Conservation (phyloP, 1,140 invertebrate species). For the Plectus sambesii region DNA sequence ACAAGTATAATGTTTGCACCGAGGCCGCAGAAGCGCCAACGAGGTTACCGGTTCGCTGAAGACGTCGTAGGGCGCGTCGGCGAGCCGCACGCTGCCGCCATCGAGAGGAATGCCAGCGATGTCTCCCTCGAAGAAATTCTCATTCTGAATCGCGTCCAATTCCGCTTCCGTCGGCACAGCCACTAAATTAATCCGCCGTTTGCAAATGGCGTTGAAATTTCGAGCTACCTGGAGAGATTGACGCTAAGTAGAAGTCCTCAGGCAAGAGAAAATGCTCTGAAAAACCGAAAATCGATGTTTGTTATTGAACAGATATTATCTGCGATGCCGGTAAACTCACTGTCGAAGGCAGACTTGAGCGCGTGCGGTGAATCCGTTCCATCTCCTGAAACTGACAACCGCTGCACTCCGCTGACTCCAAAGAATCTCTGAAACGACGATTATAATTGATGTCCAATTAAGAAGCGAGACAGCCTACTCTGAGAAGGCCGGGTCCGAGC, state of each 20-base stretch:
- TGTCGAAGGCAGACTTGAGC: too few relatives aligned
- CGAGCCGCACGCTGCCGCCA: slow-evolving; percentile 14
- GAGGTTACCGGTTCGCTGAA: slow-evolving; percentile 33
- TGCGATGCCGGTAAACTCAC: too few relatives aligned
- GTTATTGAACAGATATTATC: slow-evolving; percentile 5
- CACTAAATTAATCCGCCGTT: slow-evolving; percentile 26
- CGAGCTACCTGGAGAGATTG: slow-evolving; percentile 27
- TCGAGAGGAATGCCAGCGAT: slow-evolving; percentile 35
- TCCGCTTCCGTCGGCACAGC: slow-evolving; percentile 31
- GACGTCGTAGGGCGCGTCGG: slow-evolving; percentile 21
- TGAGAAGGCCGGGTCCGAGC: too few relatives aligned
- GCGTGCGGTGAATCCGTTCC: too few relatives aligned
- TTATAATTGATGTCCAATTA: too few relatives aligned
- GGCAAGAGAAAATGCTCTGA: slow-evolving; percentile 36
- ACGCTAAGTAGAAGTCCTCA: slow-evolving; percentile 42
- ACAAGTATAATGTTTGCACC: neutral
- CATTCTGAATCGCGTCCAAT: slow-evolving; percentile 41
- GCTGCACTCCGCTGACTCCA: too few relatives aligned
- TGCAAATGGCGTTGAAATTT: slow-evolving; percentile 4
- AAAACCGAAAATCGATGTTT: slow-evolving; percentile 19
- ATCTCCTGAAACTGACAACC: too few relatives aligned
- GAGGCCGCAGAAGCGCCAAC: neutral
- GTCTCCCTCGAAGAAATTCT: slow-evolving; percentile 42
- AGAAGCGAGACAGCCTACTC: too few relatives aligned
- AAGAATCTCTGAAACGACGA: too few relatives aligned